Conservation (phyloP, 1,140 invertebrate genomes). For the Sitophilus oryzae region DNA sequence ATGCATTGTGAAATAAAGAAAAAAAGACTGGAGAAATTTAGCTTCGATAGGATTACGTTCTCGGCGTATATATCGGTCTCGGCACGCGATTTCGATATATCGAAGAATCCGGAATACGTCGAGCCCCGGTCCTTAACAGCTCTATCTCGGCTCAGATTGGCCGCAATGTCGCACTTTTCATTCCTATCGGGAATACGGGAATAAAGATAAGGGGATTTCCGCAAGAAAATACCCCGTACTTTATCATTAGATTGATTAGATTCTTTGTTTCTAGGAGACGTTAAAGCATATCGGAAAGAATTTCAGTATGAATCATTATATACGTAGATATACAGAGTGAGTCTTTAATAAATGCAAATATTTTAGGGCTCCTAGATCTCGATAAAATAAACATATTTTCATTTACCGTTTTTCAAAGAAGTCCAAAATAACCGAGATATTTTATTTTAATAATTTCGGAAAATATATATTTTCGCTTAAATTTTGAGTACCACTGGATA, state of each 20-base stretch:
- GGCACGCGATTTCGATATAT: slow-evolving; percentile 5
- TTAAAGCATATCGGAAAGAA: too few species aligned
- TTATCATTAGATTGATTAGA: slow-evolving; percentile 4
- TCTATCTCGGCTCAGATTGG: slow-evolving; percentile 4
- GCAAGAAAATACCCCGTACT: background rate
- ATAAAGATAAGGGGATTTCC: slow-evolving; percentile 3
- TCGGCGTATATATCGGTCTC: slow-evolving; percentile 3
- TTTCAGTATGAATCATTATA: too few species aligned
- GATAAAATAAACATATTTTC: too few species aligned
- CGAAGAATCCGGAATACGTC: slow-evolving; percentile 1
- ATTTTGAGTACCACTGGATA: too few species aligned
- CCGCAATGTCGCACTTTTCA: slow-evolving; percentile 9
- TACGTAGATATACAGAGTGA: too few species aligned
- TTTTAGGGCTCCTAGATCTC: too few species aligned
- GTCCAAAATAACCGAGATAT: too few species aligned
- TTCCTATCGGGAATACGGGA: slow-evolving; percentile 1
- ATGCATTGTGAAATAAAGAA: too few species aligned
- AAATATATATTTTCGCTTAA: too few species aligned
- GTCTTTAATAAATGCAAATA: too few species aligned
- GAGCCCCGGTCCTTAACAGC: background rate
- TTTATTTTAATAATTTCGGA: too few species aligned
- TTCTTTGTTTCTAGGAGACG: background rate
- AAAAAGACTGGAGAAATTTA: background rate
- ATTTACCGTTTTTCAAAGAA: too few species aligned
- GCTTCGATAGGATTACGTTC: background rate